Evolutionary conservation across 2,113 vertebrate genomes (phyloP).

Genomic region (Scomber colias): DNA sequence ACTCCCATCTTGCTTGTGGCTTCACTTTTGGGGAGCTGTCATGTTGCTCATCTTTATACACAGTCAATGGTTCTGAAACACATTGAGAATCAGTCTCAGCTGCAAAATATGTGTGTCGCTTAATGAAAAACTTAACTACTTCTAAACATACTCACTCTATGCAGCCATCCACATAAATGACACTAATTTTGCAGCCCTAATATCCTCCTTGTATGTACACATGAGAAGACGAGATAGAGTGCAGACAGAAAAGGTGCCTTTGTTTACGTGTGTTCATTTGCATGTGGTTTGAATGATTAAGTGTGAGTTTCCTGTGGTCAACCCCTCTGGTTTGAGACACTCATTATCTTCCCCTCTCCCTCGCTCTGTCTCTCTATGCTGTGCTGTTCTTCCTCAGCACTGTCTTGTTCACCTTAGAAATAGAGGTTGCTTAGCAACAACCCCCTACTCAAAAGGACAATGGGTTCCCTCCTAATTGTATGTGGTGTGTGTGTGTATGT

Average conservation of each 20-base stretch:
- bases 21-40: too few relatives aligned
- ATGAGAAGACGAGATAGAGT: not conserved
- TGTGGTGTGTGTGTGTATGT: slow-evolving; percentile 46
- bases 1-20: too few relatives aligned
- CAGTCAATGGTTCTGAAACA: too few relatives aligned
- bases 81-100: not conserved
- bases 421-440: slow-evolving; percentile 81
- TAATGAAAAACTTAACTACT: not conserved
- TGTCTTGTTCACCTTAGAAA: slow-evolving; percentile 77
- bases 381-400: slow-evolving; percentile 36
- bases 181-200: slow-evolving; percentile 55
- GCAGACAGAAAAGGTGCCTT: not conserved
- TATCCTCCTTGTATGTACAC: not conserved
- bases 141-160: slow-evolving; percentile 33
- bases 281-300: slow-evolving; percentile 47
- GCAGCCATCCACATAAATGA: slow-evolving; percentile 73
- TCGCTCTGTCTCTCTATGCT: slow-evolving; percentile 38
- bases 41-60: too few relatives aligned
- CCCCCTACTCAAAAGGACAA: slow-evolving; percentile 64
- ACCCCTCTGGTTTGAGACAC: slow-evolving; percentile 51
- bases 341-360: slow-evolving; percentile 42
- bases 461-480: slow-evolving; percentile 71
- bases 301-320: slow-evolving; percentile 47
- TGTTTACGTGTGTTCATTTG: slow-evolving; percentile 43
- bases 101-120: too few relatives aligned